A percentile compares a stretch with the other conserved stretches of the same genome.
These are phyloP conservation scores for Myoxocephalus aenaeus DNA, from an alignment of 2,797 vertebrate genomes.

Conservation along the genomic window DNA sequence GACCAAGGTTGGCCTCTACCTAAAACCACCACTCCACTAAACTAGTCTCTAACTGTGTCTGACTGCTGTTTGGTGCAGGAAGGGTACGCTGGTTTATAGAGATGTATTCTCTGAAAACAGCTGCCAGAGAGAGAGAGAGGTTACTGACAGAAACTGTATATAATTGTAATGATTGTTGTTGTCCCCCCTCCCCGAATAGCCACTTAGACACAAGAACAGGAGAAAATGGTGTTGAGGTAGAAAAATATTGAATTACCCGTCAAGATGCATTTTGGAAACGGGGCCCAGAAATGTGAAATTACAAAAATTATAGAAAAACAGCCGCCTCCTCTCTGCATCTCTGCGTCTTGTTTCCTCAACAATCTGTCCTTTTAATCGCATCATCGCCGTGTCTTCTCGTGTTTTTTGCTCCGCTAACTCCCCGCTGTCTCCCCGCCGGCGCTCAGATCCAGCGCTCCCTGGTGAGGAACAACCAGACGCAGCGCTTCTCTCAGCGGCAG, in stretches of 20 bases:
- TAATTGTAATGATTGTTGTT: too few relatives aligned
- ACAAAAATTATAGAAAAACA: not conserved
- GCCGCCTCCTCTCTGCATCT: conserved; percentile 6
- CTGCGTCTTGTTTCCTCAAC: conserved; percentile 19
- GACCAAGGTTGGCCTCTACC: conserved; percentile 85
- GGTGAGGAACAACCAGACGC: conserved; percentile 92
- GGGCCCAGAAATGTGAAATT: not conserved
- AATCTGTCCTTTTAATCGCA: not conserved
- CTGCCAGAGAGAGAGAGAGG: too few relatives aligned
- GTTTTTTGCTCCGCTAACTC: not conserved
- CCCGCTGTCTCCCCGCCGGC: not conserved
- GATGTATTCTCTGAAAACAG: not conserved
- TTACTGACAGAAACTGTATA: too few relatives aligned
- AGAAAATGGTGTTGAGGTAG: not conserved
- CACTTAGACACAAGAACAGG: too few relatives aligned
- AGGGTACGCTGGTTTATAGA: not conserved
- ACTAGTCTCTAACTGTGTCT: not conserved
- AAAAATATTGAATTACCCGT: not conserved
- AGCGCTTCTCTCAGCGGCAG: conserved; percentile 91
- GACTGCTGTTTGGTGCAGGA: not conserved
- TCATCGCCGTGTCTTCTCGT: not conserved
- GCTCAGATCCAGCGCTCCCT: conserved; percentile 90
- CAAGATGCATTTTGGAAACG: not conserved
- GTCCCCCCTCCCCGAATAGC: too few relatives aligned
- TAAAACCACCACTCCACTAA: too few relatives aligned